Conservation (phyloP, 2,797 vertebrate genomes). For the Poecile montanus region DNA sequence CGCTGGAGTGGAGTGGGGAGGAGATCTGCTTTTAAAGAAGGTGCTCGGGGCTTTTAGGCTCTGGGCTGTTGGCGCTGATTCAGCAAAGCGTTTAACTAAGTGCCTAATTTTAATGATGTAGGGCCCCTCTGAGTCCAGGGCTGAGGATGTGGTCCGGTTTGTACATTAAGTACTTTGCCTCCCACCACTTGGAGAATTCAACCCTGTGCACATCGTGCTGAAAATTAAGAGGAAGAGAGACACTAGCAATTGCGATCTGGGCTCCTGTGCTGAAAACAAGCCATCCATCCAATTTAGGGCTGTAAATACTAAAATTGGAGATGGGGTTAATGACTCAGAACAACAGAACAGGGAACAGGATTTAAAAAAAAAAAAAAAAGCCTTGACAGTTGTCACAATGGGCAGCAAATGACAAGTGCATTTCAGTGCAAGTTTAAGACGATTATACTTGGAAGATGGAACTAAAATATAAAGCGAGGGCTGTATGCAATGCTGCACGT, state of each 20-base stretch:
- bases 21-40: background rate
- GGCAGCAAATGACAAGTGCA: slow-evolving; percentile 40
- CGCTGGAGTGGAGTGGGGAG: background rate
- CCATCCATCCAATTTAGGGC: background rate
- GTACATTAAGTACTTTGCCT: slow-evolving; percentile 16
- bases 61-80: background rate
- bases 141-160: background rate
- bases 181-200: background rate
- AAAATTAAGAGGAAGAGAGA: background rate
- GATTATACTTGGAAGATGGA: slow-evolving; percentile 25
- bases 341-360: background rate
- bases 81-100: background rate
- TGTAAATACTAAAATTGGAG: slow-evolving; percentile 34
- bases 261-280: slow-evolving; percentile 3
- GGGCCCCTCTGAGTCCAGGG: background rate
- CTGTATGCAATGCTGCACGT: slow-evolving; percentile 22
- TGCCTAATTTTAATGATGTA: background rate
- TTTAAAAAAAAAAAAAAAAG: background rate
- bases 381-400: background rate
- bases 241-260: background rate
- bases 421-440: slow-evolving; percentile 35
- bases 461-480: background rate
- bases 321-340: slow-evolving; percentile 27
- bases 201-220: background rate
- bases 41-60: background rate